These are phyloP conservation scores for Eupsilia transversa DNA, from an alignment of 2,888 invertebrate species.

Conservation along the genomic window DNA sequence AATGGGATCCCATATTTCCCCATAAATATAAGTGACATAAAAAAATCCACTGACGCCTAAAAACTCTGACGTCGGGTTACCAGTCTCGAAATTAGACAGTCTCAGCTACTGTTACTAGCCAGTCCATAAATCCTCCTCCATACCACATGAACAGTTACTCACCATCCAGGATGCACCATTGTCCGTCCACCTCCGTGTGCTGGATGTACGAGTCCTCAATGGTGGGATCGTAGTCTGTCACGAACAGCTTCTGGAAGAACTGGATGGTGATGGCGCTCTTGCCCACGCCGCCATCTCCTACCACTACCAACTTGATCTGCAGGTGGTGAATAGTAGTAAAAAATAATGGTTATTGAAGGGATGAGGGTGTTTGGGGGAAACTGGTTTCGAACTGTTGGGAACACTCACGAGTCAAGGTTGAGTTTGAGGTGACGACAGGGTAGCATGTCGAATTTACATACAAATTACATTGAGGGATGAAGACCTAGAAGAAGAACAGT, in stretches of 20 bases:
- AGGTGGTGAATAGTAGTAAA: conserved; percentile 26
- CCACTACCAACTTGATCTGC: conserved; percentile 96
- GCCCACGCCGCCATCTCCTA: conserved; percentile 98
- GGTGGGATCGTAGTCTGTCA: conserved; percentile 98
- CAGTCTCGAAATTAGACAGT: no score
- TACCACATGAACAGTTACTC: conserved; percentile 63
- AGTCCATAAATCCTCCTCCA: background rate
- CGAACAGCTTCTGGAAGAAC: conserved; percentile 98
- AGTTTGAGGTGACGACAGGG: background rate
- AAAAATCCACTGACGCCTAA: background rate
- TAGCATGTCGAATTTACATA: background rate
- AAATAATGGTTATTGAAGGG: background rate
- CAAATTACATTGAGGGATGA: background rate
- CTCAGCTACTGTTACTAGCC: no score
- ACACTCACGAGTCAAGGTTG: background rate
- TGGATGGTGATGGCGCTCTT: conserved; percentile 99
- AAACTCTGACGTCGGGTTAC: background rate
- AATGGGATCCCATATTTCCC: background rate
- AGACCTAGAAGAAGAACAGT: background rate
- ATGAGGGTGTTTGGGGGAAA: background rate
- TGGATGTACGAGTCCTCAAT: conserved; percentile 99
- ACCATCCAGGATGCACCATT: conserved; percentile 98
- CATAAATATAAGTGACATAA: background rate
- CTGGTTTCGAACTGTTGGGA: background rate
- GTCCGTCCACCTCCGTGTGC: conserved; percentile 97